Conservation (phyloP, 2,797 vertebrate species). For the Carcharodon carcharias region DNA sequence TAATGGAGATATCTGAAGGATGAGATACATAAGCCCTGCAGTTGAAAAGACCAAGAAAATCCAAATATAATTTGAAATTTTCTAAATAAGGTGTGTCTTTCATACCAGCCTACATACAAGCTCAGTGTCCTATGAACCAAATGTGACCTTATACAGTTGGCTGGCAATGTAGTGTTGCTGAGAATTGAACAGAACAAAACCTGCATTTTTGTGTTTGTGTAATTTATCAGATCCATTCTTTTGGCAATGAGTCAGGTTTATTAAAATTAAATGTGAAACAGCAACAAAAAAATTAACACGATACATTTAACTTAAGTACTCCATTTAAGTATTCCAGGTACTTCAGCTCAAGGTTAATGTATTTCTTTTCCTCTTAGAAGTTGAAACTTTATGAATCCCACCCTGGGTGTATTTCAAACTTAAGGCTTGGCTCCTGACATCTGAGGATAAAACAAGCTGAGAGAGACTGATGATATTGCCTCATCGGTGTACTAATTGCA, state of each 20-base stretch:
- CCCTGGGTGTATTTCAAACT: background rate
- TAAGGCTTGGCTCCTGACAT: background rate
- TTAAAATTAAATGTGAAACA: background rate
- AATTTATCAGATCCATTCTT: background rate
- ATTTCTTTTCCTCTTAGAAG: background rate
- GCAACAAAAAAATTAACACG: background rate
- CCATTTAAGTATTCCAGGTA: background rate
- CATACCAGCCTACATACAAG: background rate
- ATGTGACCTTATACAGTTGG: background rate
- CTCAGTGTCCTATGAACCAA: background rate
- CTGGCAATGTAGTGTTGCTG: background rate
- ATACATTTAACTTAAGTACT: too few relatives aligned
- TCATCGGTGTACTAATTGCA: background rate
- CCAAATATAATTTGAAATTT: background rate
- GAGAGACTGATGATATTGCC: background rate
- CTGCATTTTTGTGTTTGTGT: background rate
- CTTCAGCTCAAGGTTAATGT: background rate
- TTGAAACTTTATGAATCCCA: background rate
- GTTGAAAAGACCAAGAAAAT: background rate
- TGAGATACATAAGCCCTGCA: background rate
- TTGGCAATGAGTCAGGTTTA: background rate
- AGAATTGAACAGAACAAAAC: background rate
- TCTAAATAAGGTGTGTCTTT: background rate
- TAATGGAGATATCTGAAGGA: too few relatives aligned
- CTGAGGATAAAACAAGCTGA: background rate